Conservation (phyloP, 1,140 invertebrate species). For the Aporrectodea caliginosa region DNA sequence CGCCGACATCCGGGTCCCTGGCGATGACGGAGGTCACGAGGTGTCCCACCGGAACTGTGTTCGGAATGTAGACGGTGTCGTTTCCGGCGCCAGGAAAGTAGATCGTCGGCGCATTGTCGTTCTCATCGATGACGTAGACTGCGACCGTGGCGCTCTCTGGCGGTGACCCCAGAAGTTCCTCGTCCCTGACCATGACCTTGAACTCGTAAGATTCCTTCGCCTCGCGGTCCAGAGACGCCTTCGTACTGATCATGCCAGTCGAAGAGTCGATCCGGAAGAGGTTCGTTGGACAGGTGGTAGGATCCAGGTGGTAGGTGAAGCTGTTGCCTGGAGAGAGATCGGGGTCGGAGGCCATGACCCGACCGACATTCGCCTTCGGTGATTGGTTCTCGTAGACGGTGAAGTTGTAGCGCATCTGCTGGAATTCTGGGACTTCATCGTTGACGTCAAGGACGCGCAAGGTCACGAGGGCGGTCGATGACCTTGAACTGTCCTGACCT, state of each 20-base stretch:
- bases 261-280: conserved; percentile 73
- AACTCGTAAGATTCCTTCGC: conserved; percentile 74
- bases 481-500: neutral
- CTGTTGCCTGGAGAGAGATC: conserved; percentile 80
- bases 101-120: conserved; percentile 81
- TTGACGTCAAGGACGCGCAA: conserved; percentile 17
- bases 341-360: conserved; percentile 70
- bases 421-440: conserved; percentile 9
- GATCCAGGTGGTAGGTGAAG: conserved; percentile 70
- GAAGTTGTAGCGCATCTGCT: conserved; percentile 18
- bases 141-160: conserved; percentile 68
- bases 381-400: conserved; percentile 11
- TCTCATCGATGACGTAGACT: conserved; percentile 80
- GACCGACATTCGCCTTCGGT: conserved; percentile 68
- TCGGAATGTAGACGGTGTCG: conserved; percentile 28
- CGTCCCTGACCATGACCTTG: conserved; percentile 76
- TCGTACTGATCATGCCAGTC: conserved; percentile 79
- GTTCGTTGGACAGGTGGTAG: conserved; percentile 44
- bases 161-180: conserved; percentile 67
- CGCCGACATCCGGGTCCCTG: conserved; percentile 24
- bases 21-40: conserved; percentile 22
- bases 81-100: conserved; percentile 27
- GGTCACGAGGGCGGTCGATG: conserved; percentile 14
- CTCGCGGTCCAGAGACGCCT: conserved; percentile 76
- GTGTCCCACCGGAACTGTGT: conserved; percentile 9